phyloP scores from a whole-genome alignment of 2,888 invertebrate species.

The Lordiphosa fenestrarum region DNA sequence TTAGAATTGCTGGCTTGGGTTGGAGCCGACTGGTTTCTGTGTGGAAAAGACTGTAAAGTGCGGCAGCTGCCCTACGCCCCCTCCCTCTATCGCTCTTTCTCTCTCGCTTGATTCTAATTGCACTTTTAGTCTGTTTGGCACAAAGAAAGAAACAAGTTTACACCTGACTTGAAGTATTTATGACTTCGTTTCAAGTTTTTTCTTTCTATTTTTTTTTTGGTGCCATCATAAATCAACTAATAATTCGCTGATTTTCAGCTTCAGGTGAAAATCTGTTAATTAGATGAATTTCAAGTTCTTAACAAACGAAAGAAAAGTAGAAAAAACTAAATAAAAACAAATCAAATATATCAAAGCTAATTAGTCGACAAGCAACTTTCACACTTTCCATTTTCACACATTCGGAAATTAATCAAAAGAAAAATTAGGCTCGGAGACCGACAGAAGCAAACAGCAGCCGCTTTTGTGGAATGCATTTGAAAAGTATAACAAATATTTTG shows the following conservation, averaged over 20 bases:
- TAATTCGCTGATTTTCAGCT: conserved; percentile 55
- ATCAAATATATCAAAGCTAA: conserved; percentile 60
- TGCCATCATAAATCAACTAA: neutral
- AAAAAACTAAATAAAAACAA: conserved; percentile 24
- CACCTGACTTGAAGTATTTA: conserved; percentile 58
- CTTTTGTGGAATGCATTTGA: conserved; percentile 39
- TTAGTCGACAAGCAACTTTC: conserved; percentile 62
- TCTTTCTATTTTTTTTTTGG: too few relatives aligned
- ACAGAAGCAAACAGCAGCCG: too few relatives aligned
- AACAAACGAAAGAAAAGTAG: neutral
- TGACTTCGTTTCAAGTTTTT: conserved; percentile 37
- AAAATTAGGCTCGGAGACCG: conserved; percentile 33
- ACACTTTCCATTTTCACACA: conserved; percentile 69
- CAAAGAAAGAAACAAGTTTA: conserved; percentile 51
- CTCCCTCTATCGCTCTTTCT: conserved; percentile 2
- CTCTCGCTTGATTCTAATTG: conserved; percentile 50
- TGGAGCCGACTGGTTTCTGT: conserved; percentile 48
- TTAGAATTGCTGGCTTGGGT: conserved; percentile 54
- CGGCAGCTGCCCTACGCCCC: conserved; percentile 55
- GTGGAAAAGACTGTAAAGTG: conserved; percentile 7
- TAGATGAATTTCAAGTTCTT: conserved; percentile 56
- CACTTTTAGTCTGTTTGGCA: conserved; percentile 38
- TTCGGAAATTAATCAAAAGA: conserved; percentile 54
- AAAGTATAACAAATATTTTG: conserved; percentile 44
- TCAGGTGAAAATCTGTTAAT: conserved; percentile 55